Conservation (phyloP, 2,888 invertebrate species). For the Halocaridina rubra region DNA sequence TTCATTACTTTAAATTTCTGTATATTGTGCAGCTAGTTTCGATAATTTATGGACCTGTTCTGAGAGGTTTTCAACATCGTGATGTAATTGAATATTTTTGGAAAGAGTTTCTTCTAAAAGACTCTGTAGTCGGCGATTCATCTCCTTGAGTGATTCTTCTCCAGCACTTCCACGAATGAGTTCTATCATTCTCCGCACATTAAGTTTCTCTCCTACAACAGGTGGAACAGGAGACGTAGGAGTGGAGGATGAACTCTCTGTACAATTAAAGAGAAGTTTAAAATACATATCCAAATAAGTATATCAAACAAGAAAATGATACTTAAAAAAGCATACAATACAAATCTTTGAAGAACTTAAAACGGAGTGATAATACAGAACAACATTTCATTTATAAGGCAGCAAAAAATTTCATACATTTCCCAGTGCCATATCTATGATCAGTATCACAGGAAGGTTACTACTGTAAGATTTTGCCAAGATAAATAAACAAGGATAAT, state of each 20-base stretch:
- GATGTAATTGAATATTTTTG: conserved; percentile 72
- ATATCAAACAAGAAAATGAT: no score
- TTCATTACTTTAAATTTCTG: conserved; percentile 14
- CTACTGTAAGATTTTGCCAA: no score
- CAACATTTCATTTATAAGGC: no score
- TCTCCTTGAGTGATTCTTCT: conserved; percentile 42
- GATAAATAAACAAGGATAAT: no score
- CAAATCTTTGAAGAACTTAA: no score
- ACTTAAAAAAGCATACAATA: no score
- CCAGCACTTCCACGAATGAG: conserved; percentile 36
- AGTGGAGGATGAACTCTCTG: conserved; percentile 18
- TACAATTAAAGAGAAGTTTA: background rate
- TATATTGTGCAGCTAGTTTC: conserved; percentile 34
- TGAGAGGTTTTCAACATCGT: conserved; percentile 65
- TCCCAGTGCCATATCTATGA: no score
- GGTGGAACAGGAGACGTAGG: conserved; percentile 25
- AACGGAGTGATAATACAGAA: no score
- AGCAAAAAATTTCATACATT: no score
- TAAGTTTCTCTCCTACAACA: conserved; percentile 31
- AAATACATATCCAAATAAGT: background rate
- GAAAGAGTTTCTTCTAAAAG: conserved; percentile 72
- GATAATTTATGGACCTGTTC: conserved; percentile 63
- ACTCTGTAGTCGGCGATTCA: conserved; percentile 67
- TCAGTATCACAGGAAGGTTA: no score
- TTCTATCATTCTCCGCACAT: conserved; percentile 50